Evolutionary conservation across 2,888 invertebrate genomes (phyloP), one percentile per base, ranked within the genome.

Genomic region (Heliconius ismenius): DNA sequence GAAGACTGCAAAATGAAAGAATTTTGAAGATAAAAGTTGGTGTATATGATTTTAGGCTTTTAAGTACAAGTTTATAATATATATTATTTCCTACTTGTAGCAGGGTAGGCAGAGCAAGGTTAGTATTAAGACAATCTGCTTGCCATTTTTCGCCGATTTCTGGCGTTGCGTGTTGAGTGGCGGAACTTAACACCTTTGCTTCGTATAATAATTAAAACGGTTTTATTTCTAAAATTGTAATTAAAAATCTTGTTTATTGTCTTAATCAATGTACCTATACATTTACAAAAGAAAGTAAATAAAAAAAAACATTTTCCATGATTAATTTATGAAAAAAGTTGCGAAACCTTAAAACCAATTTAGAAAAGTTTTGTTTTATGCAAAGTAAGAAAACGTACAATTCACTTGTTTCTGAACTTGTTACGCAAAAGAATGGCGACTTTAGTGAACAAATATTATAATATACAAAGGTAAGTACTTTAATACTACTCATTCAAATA

Each of bases 321-420:
- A 70, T 32, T 58, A 79, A 91, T 90, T 90, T 89, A 90, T 89
- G 88, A 88, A 89, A 87, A 90, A 90, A 89, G 88, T 90, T 90
- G 83, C 70, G 82, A 84, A 87, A 86, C 84, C 87, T 88, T 86
- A 86, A 86, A 88, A 89, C 87, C 87, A 89, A 89, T 89, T 91
- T 87, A 70, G 82, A 82, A 85, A 88, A 88, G 84, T 88, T 89
- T 86, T 88, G 58, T 73, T 75, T 75, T 70, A 70, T 79, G 76
- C 74, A 32, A 64, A 77, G 70, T 64, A 72, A 65, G 67, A 68
- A 72, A 73, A 64, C 49, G 60, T 77, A 77, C 67, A 75, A 75
- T 77, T 78, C 60, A 75, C 58, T 77, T 72, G 58, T 58, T 70
- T 70, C 58, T 24, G 49, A 70, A 70, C 28, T 70, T 70, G 32